A percentile compares a stretch with the other conserved stretches of the same genome.
These are phyloP conservation scores for Nebria brevicollis DNA, from an alignment of 2,888 invertebrate species.

Conservation along the genomic window DNA sequence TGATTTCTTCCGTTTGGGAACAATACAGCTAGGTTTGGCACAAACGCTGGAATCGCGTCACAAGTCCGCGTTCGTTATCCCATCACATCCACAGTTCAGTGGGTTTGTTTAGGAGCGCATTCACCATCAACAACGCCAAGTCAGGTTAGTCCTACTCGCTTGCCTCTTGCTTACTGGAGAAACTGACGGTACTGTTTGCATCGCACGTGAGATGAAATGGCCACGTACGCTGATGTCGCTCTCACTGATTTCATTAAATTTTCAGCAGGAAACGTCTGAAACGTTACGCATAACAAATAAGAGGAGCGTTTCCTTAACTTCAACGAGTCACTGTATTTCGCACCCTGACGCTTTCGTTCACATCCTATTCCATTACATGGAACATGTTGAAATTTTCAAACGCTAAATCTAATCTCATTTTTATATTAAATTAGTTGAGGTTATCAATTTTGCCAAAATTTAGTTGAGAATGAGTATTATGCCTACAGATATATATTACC, in stretches of 20 bases:
- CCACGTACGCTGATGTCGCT: constrained; percentile 46
- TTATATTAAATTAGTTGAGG: background rate
- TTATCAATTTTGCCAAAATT: background rate
- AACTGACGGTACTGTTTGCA: constrained; percentile 19
- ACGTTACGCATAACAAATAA: constrained; percentile 46
- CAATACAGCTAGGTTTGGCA: background rate
- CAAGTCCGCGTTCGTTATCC: constrained; percentile 27
- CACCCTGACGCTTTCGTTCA: constrained; percentile 6
- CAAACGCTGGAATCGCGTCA: background rate
- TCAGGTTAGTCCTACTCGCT: background rate
- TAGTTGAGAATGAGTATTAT: too few species aligned
- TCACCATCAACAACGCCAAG: background rate
- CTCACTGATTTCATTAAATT: constrained; percentile 47
- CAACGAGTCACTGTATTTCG: constrained; percentile 18
- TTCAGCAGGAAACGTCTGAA: constrained; percentile 45
- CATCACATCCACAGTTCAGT: constrained; percentile 35
- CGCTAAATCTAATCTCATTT: background rate
- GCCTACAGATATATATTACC: too few species aligned
- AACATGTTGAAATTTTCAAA: background rate
- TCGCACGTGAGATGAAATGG: constrained; percentile 30
- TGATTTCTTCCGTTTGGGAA: background rate
- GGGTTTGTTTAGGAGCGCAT: constrained; percentile 13
- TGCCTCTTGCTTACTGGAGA: background rate
- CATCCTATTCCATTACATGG: background rate
- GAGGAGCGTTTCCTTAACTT: constrained; percentile 16